Evolutionary conservation across 2,113 vertebrate species (phyloP), one percentile per base, ranked within the genome.

Genomic region (Melanerpes formicivorus): DNA sequence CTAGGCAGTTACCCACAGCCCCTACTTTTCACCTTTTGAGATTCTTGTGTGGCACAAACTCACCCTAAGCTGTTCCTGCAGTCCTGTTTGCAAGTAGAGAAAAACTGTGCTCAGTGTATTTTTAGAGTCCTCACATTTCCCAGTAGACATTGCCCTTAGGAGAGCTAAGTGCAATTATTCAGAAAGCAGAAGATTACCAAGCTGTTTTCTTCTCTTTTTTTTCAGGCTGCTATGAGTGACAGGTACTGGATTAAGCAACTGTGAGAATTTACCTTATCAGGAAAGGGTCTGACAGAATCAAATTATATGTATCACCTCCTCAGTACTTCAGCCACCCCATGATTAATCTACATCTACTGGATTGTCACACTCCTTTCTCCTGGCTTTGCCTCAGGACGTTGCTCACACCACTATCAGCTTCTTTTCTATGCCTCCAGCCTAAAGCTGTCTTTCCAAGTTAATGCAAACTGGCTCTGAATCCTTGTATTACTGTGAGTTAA

Each of bases 271-370:
- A 66, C 23, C 26, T 93, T 88, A 91, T 88, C 81, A 86, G 74
- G 67, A 76, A 92, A 93, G 72, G 40, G 23, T 59, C 46, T 88
- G 79, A 81, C 46, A 90, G 63, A 92, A 89, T 90, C 88, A 88
- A 83, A 82, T 48, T 4, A 21, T 69, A 76, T 80, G 46, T 59
- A 82, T 84, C 74, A 83, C 19, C 29, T 84, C 73, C 78, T 85
- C 71, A 80, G 6, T 69, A 48, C 22, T 75, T 22, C 62, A 90
- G 59, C 60, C 73, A 87, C 50, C 74, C 50, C 32, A 44, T 44
- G 21, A 88, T 80, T 95, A 58, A 70, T 34, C 67, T 82, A 7
- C 21, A 54, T 64, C 79, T 91, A 42, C 21, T 74, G 81, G 70
- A 90, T 91, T 91, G 92, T 55, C 71, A 52, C 42, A 63, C 14